A percentile compares a stretch with the other conserved stretches of the same genome.
Conservation (phyloP, 2,888 invertebrate species). For the Dendrolimus houi region DNA sequence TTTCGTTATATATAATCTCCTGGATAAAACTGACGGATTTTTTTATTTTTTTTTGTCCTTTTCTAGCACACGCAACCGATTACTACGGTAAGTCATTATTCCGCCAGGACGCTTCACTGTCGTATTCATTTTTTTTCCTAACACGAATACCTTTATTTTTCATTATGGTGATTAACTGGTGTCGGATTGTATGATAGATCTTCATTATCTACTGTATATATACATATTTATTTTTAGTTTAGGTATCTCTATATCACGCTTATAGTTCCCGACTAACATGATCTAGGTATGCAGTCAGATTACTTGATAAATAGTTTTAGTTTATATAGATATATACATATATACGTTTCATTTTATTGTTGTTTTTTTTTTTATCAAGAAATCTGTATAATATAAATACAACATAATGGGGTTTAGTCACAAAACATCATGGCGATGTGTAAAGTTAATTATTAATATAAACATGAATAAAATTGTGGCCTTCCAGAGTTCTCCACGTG, state of each 20-base stretch:
- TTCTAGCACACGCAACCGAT: conserved; percentile 96
- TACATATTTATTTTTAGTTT: conserved; percentile 19
- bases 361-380: conserved; percentile 39
- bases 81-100: conserved; percentile 98
- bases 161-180: conserved; percentile 57
- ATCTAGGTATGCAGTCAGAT: conserved; percentile 49
- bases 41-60: conserved; percentile 69
- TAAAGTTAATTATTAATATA: conserved; percentile 1
- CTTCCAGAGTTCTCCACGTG: conserved; percentile 77
- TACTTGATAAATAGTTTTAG: conserved; percentile 46
- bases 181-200: conserved; percentile 53
- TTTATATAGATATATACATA: conserved; percentile 7
- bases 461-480: conserved; percentile 47
- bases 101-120: conserved; percentile 71
- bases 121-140: conserved; percentile 31
- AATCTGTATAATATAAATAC: conserved; percentile 38
- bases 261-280: conserved; percentile 70
- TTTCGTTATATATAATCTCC: not conserved
- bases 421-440: conserved; percentile 7
- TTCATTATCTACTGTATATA: conserved; percentile 57
- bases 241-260: conserved; percentile 60
- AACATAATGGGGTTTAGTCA: conserved; percentile 5
- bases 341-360: conserved; percentile 13
- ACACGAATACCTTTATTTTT: conserved; percentile 34
- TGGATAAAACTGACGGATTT: conserved; percentile 44